Base-by-base conservation (phyloP, 2,797 vertebrate genomes). In the Pangasius sanitwongsei region DNA sequence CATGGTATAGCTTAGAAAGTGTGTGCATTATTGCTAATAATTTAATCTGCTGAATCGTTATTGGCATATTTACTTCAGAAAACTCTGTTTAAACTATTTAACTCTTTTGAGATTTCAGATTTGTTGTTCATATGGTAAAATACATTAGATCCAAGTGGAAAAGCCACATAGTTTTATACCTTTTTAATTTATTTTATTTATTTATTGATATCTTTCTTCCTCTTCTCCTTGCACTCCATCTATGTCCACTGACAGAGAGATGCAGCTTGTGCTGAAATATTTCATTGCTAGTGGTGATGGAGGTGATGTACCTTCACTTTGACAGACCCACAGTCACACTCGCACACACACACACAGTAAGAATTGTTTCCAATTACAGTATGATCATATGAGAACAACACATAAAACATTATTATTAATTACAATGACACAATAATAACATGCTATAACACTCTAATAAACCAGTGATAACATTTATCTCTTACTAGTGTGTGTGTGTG, bases 251-350 rank as follows among this genome's bases (percentile, higher is more conserved):
- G 25, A n/a, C 55, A 41, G 34, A 72, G 20, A 31, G 16, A 77
- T 63, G 8, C 11, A 34, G 25, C 25, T 11, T 41, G 55, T 11
- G 34, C 37, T 75, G 67, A 18, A 61, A 86, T 75, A 74, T 41
- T 74, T 57, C 15, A 59, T 6, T 75, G n/a, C 28, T 18, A 57
- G 12, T 15, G 50, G n/a, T 55, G 84, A 86, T 34, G 55, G 20
- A 41, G 34, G 23, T 86, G 69, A 86, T 86, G 20, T 15, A 63
- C 34, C 25, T 86, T n/a, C 55, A 11, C 85, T 31, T 28, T 57
- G 53, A 86, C 34, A 75, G 53, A 53, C 50, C 12, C 11, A 53
- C 50, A 53, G 11, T 12, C 28, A 37, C 15, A 70, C 15, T 37
- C 31, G 37, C 18, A 57, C 53, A 59, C 5, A 37, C 80, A 28